Evolutionary conservation across 53 echinoderm and acorn worm genomes (phyloP), one percentile per base, ranked within the genome.

Genomic region (Astropecten irregularis): DNA sequence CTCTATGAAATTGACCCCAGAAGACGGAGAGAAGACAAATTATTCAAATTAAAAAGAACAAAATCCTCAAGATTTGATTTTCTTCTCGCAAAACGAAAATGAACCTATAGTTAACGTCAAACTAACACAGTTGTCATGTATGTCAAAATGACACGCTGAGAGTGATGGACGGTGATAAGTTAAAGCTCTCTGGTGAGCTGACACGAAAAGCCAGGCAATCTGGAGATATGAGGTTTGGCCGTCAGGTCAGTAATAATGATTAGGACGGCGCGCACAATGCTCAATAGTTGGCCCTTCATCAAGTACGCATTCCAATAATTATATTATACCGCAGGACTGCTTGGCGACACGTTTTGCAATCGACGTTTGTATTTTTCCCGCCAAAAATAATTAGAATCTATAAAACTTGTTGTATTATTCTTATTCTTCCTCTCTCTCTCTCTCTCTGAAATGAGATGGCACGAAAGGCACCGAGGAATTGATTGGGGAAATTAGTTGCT

Each of bases 301-400:
- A 55, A n/a, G 10, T 6, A 4, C 15, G 74, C 74, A 74, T 74
- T 74, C 74, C 74, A 20, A n/a, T n/a, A n/a, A n/a, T 0, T 0
- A 28, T 34, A 74, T 74, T 74, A 74, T 23, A 18, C 37, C 26
- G 37, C 40, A 55, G 74, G 74, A 74, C 74, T 57, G 38, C 25
- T 1, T 26, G 74, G 74, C 74, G 74, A 57, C 74, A 57, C 40
- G 38, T 57, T 74, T 21, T 23, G 33, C n/a, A 36, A 26, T 26
- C 32, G 19, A 9, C 69, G 21, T 27, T 74, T 21, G 35, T 22
- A n/a, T n/a, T n/a, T 40, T 74, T 74, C 19, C 40, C 31, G 16
- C 54, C 52, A 18, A 27, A 7, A 34, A 10, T 52, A 18, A 56
- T 56, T 56, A 20, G 36, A 38, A 38, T 9, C 35, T 9, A 46